These are phyloP conservation scores for Agrotis puta DNA, from an alignment of 2,888 invertebrate genomes.

Conservation along the genomic window DNA sequence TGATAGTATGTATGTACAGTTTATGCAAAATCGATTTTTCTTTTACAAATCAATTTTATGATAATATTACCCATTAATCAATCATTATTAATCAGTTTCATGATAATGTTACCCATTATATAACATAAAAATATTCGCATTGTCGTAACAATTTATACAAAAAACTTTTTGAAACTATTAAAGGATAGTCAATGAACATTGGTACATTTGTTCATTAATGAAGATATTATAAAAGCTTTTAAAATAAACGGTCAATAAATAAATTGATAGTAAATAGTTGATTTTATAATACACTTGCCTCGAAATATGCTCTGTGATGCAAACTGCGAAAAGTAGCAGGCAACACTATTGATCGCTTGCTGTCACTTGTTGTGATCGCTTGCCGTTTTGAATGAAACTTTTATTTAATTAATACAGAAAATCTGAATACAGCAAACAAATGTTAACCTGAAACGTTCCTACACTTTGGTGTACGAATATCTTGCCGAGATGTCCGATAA, in stretches of 20 bases:
- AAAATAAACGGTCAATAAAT: not conserved
- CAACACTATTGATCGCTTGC: slow-evolving; percentile 14
- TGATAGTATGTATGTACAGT: slow-evolving; percentile 3
- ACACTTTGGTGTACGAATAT: not conserved
- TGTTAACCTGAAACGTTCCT: slow-evolving; percentile 6
- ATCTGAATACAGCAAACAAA: slow-evolving; percentile 18
- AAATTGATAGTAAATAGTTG: not conserved
- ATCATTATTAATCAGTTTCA: too few species aligned
- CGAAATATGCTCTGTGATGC: too few species aligned
- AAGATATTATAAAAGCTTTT: not conserved
- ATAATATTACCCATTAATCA: not conserved
- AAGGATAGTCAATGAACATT: too few species aligned
- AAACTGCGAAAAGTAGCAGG: too few species aligned
- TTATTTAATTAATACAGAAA: not conserved
- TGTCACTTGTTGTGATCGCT: too few species aligned
- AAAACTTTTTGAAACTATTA: too few species aligned
- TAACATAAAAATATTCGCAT: too few species aligned
- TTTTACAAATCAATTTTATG: not conserved
- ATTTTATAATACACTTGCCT: not conserved
- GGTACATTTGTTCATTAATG: too few species aligned
- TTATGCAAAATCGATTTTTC: slow-evolving; percentile 10
- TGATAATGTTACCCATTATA: too few species aligned
- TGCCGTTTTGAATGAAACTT: slow-evolving; percentile 10
- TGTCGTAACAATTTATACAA: too few species aligned
- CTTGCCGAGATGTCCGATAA: slow-evolving; percentile 68